Conservation (phyloP, 2,888 invertebrate species). For the Lumbricus terrestris region DNA sequence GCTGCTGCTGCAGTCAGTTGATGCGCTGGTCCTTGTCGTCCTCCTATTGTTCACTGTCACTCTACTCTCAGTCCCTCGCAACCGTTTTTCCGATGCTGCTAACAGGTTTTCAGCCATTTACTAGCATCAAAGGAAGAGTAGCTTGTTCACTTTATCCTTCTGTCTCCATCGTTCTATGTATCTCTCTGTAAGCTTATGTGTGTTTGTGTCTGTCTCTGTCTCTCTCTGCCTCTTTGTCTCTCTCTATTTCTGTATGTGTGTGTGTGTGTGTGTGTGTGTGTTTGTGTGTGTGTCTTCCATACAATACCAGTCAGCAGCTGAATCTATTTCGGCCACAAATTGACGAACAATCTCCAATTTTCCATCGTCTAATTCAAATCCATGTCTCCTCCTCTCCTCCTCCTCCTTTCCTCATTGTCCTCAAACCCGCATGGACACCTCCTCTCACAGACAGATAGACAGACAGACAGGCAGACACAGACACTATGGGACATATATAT, state of each 20-base stretch:
- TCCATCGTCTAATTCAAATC: not conserved
- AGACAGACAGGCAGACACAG: not conserved
- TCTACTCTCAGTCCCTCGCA: no score
- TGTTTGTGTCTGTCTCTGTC: not conserved
- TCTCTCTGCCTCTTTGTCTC: not conserved
- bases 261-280: no score
- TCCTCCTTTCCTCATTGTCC: no score
- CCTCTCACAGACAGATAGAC: no score
- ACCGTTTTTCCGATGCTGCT: not conserved
- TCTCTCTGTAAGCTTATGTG: no score
- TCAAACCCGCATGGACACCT: no score
- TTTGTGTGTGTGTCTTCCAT: not conserved
- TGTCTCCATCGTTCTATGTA: not conserved
- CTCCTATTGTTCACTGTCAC: not conserved
- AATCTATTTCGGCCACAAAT: not conserved
- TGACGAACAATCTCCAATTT: not conserved
- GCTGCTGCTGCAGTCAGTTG: no score
- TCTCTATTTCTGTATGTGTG: no score
- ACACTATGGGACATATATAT: no score
- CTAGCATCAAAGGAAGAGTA: not conserved
- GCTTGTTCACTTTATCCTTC: not conserved
- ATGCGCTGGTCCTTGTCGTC: not conserved
- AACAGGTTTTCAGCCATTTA: not conserved
- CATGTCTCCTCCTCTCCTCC: not conserved
- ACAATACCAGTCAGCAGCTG: not conserved